These are phyloP conservation scores for Hylaeus volcanicus DNA, from an alignment of 1,140 invertebrate species.

Conservation along the genomic window DNA sequence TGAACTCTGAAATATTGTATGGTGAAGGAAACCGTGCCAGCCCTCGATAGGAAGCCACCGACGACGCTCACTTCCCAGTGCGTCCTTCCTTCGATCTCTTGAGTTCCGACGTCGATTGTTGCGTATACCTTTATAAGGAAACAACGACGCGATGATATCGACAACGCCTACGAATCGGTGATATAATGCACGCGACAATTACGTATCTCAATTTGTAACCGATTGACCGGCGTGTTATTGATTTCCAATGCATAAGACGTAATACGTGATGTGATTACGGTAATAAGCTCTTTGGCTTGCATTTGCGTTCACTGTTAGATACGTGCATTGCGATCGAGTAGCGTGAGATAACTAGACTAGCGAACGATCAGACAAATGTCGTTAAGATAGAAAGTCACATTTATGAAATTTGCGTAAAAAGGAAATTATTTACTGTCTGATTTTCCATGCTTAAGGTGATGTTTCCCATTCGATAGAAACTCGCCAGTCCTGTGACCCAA, in stretches of 20 bases:
- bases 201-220: not conserved
- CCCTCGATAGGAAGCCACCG: slow-evolving; percentile 84
- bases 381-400: no score
- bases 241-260: slow-evolving; percentile 10
- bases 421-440: slow-evolving; percentile 80
- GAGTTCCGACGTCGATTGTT: slow-evolving; percentile 88
- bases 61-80: slow-evolving; percentile 88
- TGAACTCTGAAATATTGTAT: slow-evolving; percentile 87
- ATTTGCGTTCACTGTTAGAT: not conserved
- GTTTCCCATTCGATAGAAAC: slow-evolving; percentile 90
- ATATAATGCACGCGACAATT: slow-evolving; percentile 24
- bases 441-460: slow-evolving; percentile 87
- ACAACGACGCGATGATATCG: not conserved
- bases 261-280: slow-evolving; percentile 18
- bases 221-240: not conserved
- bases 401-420: not conserved
- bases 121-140: slow-evolving; percentile 77
- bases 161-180: slow-evolving; percentile 20
- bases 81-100: slow-evolving; percentile 87
- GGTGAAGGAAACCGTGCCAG: slow-evolving; percentile 87
- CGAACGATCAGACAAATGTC: no score
- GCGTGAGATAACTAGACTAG: no score
- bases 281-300: not conserved
- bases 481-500: slow-evolving; percentile 88
- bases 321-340: not conserved